A percentile compares a stretch with the other conserved stretches of the same genome.
These are phyloP conservation scores for Atherix ibis DNA, from an alignment of 2,888 invertebrate species.

Conservation along the genomic window DNA sequence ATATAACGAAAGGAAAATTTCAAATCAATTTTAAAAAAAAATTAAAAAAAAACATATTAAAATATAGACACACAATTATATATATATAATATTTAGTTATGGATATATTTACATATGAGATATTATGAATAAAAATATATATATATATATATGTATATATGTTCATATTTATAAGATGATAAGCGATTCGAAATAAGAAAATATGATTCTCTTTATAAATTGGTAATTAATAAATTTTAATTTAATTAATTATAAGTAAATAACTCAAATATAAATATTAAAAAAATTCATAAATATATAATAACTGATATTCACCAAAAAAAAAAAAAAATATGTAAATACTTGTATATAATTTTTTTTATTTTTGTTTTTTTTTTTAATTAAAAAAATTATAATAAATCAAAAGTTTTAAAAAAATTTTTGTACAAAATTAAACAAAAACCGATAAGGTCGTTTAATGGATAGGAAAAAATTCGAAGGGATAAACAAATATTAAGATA, in stretches of 20 bases:
- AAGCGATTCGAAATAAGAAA: constrained; percentile 6
- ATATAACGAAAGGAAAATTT: too few species aligned
- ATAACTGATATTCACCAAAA: not conserved
- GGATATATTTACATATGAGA: constrained; percentile 12
- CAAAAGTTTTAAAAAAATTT: not conserved
- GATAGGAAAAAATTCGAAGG: too few species aligned
- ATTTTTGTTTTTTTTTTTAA: too few species aligned
- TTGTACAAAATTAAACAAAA: too few species aligned
- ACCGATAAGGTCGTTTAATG: too few species aligned
- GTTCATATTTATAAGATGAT: constrained; percentile 6
- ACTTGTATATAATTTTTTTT: not conserved
- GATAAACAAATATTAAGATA: too few species aligned
- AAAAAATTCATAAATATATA: not conserved
- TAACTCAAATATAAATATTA: not conserved
- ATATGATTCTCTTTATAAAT: too few species aligned
- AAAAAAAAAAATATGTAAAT: not conserved
- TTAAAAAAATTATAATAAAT: constrained; percentile 1
- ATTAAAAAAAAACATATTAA: constrained; percentile 5
- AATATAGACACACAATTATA: constrained; percentile 12
- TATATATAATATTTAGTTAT: constrained; percentile 11
- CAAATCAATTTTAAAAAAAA: too few species aligned
- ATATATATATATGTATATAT: too few species aligned
- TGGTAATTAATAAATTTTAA: too few species aligned
- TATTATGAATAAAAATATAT: constrained; percentile 8
- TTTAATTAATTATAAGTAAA: too few species aligned